Evolutionary conservation across 2,888 invertebrate genomes (phyloP).

Genomic region (Acronicta alni): DNA sequence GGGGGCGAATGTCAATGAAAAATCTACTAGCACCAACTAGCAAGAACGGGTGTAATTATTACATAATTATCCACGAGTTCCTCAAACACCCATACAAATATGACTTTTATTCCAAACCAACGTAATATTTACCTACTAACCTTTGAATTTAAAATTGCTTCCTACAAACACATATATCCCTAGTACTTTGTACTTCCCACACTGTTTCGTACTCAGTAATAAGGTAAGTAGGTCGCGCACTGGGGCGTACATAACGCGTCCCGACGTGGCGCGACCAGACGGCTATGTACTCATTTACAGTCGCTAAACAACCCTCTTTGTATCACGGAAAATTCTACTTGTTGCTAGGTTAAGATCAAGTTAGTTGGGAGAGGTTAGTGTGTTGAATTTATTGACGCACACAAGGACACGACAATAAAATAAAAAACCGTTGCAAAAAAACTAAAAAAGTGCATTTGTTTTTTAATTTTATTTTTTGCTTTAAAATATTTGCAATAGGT

Average conservation of each 20-base stretch:
- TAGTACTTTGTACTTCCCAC: slow-evolving; percentile 22
- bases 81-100: no score
- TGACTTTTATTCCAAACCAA: no score
- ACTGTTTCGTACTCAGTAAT: slow-evolving; percentile 44
- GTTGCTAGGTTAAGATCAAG: slow-evolving; percentile 1
- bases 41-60: no score
- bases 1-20: no score
- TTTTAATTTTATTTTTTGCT: no score
- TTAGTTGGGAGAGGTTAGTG: slow-evolving; percentile 10
- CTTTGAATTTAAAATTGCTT: slow-evolving; percentile 4
- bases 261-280: slow-evolving; percentile 54
- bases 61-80: no score
- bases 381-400: not conserved
- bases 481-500: not conserved
- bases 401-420: no score
- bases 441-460: no score
- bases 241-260: slow-evolving; percentile 65
- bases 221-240: slow-evolving; percentile 68
- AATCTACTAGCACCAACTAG: no score
- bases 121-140: no score
- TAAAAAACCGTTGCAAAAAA: no score
- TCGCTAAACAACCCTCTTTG: slow-evolving; percentile 9
- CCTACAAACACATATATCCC: slow-evolving; percentile 15
- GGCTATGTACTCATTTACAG: slow-evolving; percentile 18
- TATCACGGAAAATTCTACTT: slow-evolving; percentile 15